These are phyloP conservation scores for Polydesmus complanatus DNA, from an alignment of 2,888 invertebrate genomes.

Conservation along the genomic window DNA sequence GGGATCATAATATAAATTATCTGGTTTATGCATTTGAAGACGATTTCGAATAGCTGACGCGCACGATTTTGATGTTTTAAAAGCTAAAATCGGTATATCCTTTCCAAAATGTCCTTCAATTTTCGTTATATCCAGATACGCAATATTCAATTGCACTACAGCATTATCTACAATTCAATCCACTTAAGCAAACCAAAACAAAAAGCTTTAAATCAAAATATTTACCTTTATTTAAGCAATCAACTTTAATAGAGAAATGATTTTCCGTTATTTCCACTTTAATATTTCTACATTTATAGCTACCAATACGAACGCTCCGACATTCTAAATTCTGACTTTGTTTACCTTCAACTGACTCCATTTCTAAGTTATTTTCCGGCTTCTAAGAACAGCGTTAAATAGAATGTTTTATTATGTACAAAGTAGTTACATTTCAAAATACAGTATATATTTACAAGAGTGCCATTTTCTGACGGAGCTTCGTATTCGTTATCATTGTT, in stretches of 20 bases:
- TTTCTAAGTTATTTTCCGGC: neutral
- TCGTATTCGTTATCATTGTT: too few relatives aligned
- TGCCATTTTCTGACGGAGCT: too few relatives aligned
- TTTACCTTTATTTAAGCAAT: neutral
- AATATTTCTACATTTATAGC: neutral
- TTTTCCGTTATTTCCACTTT: neutral
- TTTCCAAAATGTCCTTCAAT: neutral
- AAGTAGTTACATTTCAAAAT: too few relatives aligned
- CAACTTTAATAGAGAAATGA: neutral
- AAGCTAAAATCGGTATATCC: neutral
- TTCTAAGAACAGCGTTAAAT: too few relatives aligned
- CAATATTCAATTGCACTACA: neutral
- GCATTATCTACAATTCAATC: neutral
- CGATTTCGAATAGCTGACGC: constrained; percentile 1
- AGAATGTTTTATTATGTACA: too few relatives aligned
- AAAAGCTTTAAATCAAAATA: neutral
- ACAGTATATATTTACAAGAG: too few relatives aligned
- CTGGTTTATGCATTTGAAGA: neutral
- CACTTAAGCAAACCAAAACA: neutral
- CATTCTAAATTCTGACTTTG: neutral
- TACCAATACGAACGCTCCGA: constrained; percentile 8
- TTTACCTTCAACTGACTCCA: neutral
- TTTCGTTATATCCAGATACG: neutral
- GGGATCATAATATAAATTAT: constrained; percentile 12
- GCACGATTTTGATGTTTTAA: neutral